Evolutionary conservation across 2,797 vertebrate species (phyloP).

Genomic region (Amazona ochrocephala): DNA sequence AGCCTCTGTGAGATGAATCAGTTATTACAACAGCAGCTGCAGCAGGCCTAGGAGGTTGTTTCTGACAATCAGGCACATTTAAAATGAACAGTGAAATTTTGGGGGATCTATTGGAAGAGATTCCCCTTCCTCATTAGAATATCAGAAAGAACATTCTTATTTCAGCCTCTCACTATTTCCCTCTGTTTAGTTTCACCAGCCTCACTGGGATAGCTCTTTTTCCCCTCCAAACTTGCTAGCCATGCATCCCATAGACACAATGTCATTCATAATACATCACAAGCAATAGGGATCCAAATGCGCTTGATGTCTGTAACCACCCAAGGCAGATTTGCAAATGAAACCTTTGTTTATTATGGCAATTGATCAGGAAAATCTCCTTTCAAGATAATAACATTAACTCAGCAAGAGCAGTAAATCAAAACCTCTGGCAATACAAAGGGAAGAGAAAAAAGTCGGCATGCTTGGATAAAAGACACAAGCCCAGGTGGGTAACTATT

Average conservation of each 20-base stretch:
- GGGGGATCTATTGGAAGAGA: conserved; percentile 27
- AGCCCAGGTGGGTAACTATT: background rate
- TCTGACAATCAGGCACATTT: conserved; percentile 38
- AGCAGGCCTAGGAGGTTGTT: too few relatives aligned
- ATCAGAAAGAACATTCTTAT: conserved; percentile 52
- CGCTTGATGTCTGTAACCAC: background rate
- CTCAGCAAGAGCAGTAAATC: background rate
- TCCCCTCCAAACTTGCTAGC: background rate
- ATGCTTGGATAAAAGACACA: background rate
- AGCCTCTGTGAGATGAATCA: conserved; percentile 20
- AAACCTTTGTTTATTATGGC: conserved; percentile 29
- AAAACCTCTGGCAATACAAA: background rate
- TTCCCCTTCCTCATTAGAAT: conserved; percentile 28
- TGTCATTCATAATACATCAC: background rate
- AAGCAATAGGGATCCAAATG: background rate
- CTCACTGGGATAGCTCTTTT: background rate
- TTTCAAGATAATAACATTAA: background rate
- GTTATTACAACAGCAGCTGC: background rate
- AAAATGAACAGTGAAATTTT: conserved; percentile 27
- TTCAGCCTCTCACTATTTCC: conserved; percentile 50
- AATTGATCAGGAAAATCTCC: conserved; percentile 24
- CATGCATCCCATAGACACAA: background rate
- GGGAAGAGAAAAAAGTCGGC: background rate
- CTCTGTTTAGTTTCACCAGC: background rate
- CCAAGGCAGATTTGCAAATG: background rate